Conservation (phyloP, 2,113 vertebrate species). For the Acrocephalus arundinaceus region DNA sequence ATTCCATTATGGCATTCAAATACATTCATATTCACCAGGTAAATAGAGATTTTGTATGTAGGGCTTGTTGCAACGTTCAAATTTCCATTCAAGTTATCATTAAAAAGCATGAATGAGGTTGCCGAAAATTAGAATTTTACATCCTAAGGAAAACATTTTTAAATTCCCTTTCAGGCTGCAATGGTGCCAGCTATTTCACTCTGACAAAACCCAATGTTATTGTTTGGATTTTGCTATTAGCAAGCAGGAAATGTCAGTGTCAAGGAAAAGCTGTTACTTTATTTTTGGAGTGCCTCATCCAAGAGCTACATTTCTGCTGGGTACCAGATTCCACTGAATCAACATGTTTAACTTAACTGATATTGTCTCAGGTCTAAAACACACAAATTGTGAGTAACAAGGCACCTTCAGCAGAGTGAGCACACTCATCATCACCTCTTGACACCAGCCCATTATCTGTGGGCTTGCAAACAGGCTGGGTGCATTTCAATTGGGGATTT, state of each 20-base stretch:
- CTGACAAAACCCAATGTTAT: not conserved
- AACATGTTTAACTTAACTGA: not conserved
- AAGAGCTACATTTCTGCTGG: not conserved
- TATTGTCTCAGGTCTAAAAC: not conserved
- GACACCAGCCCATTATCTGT: not conserved
- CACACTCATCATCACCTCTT: not conserved
- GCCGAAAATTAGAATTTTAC: not conserved
- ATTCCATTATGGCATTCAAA: not conserved
- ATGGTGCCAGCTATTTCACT: not conserved
- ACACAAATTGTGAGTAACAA: not conserved
- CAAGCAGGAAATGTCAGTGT: not conserved
- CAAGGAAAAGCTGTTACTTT: not conserved
- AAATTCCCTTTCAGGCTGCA: not conserved
- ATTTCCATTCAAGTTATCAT: not conserved
- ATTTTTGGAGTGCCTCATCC: not conserved
- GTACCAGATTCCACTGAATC: not conserved
- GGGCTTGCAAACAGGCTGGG: not conserved
- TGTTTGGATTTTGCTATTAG: not conserved
- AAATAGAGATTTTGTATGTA: not conserved
- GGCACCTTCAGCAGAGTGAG: not conserved
- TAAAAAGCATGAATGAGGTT: not conserved
- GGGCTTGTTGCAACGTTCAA: not conserved
- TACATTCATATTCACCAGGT: not conserved
- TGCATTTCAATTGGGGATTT: not conserved
- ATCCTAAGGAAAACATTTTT: not conserved